Percentiles rank a stretch among this genome's conserved stretches.
phyloP scores from a whole-genome alignment of 2,113 vertebrate genomes.

The Mellivora capensis region DNA sequence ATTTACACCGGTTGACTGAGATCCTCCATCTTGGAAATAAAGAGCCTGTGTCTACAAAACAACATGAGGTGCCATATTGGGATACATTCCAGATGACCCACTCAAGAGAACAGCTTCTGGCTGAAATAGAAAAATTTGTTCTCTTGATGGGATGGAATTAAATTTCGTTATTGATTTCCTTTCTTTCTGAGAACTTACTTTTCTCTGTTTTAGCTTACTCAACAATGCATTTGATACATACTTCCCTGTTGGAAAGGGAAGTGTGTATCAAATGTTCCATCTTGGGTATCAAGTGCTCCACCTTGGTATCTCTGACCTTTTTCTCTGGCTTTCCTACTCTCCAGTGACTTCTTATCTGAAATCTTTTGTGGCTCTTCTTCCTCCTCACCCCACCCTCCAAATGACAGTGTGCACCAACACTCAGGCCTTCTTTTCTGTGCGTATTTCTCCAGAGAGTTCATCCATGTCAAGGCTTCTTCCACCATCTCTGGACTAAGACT shows the following conservation, averaged over 20 bases:
- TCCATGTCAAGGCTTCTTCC: background rate
- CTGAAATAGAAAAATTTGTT: background rate
- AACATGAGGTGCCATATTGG: background rate
- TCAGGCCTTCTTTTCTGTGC: background rate
- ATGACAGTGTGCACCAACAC: fast-evolving
- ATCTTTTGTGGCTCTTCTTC: background rate
- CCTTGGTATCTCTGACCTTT: background rate
- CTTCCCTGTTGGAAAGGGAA: background rate
- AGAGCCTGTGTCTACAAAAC: background rate
- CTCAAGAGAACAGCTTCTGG: background rate
- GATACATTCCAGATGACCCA: fast-evolving
- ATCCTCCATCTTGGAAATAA: background rate
- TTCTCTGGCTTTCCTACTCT: background rate
- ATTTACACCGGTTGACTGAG: too few species aligned
- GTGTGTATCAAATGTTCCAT: background rate
- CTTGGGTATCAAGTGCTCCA: background rate
- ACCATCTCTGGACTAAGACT: background rate
- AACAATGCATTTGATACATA: background rate
- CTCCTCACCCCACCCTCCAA: fast-evolving
- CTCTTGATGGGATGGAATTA: background rate
- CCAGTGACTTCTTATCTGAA: background rate
- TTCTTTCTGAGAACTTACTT: background rate
- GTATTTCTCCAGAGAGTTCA: background rate
- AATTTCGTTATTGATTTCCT: background rate
- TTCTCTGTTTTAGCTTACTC: background rate